Percentiles rank a stretch among this genome's conserved stretches.
These are phyloP conservation scores for Eubasilissa splendida DNA, from an alignment of 2,888 invertebrate species.

Conservation along the genomic window DNA sequence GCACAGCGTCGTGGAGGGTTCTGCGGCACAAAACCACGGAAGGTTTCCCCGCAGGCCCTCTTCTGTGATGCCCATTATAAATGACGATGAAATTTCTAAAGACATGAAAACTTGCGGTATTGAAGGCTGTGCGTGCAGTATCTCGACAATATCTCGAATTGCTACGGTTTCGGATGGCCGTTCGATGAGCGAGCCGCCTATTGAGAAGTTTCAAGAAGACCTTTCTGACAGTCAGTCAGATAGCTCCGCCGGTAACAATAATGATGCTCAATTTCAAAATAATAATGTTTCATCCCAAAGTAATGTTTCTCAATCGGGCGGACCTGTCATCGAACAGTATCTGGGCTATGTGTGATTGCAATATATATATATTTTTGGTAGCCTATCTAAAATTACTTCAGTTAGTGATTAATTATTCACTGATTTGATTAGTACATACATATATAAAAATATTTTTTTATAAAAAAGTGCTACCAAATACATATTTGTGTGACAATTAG, in stretches of 20 bases:
- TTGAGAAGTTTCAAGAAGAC: conserved; percentile 42
- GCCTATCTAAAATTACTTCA: conserved; percentile 11
- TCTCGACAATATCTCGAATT: conserved; percentile 55
- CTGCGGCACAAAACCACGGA: conserved; percentile 61
- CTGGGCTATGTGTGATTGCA: conserved; percentile 71
- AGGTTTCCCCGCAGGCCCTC: conserved; percentile 65
- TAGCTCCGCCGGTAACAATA: conserved; percentile 47
- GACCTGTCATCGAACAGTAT: conserved; percentile 73
- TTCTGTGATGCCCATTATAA: conserved; percentile 67
- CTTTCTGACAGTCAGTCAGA: conserved; percentile 45
- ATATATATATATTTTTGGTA: conserved; percentile 11
- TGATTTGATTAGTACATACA: neutral
- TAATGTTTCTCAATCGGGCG: conserved; percentile 58
- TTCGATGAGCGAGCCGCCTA: conserved; percentile 58
- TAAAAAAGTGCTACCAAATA: neutral
- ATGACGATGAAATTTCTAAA: conserved; percentile 61
- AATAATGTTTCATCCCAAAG: conserved; percentile 43
- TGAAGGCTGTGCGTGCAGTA: conserved; percentile 66
- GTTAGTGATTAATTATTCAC: neutral
- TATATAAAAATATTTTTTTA: neutral
- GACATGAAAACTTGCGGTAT: conserved; percentile 66
- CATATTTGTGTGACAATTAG: neutral
- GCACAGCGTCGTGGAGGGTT: conserved; percentile 68
- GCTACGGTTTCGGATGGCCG: conserved; percentile 61
- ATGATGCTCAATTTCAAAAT: conserved; percentile 40